phyloP scores from a whole-genome alignment of 2,113 vertebrate genomes.

The Ivindomyrus marchei region DNA sequence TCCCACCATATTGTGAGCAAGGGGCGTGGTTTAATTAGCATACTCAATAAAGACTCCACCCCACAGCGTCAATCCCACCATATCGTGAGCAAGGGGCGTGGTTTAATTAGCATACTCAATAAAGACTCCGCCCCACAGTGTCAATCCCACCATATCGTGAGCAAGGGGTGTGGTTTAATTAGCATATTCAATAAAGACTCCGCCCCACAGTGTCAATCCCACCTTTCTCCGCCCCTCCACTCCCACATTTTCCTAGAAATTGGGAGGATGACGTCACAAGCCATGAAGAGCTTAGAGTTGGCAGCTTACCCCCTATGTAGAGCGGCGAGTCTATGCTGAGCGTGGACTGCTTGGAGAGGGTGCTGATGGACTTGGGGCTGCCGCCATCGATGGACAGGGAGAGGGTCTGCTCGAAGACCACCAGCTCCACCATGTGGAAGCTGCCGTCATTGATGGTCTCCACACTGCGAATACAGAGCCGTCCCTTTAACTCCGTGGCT shows the following conservation, averaged over 20 bases:
- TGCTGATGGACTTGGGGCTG: constrained; percentile 85
- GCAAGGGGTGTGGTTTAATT: too few species aligned
- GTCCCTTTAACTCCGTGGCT: not conserved
- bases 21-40: not conserved
- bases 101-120: not conserved
- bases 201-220: not conserved
- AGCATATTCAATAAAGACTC: not conserved
- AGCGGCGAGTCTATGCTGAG: constrained; percentile 82
- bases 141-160: not conserved
- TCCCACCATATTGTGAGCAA: not conserved
- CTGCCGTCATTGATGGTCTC: constrained; percentile 96
- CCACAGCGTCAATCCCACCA: not conserved
- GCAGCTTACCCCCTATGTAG: constrained; percentile 87
- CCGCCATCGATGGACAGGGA: constrained; percentile 91
- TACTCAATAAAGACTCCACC: not conserved
- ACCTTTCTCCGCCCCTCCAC: not conserved
- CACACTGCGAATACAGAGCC: constrained; percentile 57
- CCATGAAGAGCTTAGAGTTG: not conserved
- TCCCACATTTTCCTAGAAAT: not conserved
- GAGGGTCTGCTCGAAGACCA: constrained; percentile 81
- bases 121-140: too few species aligned
- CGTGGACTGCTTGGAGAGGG: constrained; percentile 82
- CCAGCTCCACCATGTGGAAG: constrained; percentile 89
- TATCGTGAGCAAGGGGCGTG: not conserved
- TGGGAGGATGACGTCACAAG: not conserved